A percentile compares a stretch with the other conserved stretches of the same genome.
These are phyloP conservation scores for Porphyrio hochstetteri DNA, from an alignment of 2,113 vertebrate genomes.

Conservation along the genomic window DNA sequence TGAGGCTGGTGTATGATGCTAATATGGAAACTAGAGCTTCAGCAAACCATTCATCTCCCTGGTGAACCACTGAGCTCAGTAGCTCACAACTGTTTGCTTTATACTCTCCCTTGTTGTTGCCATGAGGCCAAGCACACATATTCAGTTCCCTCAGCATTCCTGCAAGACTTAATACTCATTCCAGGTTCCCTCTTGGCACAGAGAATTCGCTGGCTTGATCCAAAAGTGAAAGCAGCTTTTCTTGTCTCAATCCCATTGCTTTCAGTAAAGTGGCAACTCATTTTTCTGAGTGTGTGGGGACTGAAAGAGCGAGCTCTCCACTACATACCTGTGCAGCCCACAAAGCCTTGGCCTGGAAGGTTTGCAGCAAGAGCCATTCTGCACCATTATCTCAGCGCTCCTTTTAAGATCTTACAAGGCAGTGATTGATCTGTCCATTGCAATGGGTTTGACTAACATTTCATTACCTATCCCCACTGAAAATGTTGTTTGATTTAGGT, in stretches of 20 bases:
- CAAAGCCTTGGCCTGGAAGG: not conserved
- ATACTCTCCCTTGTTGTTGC: not conserved
- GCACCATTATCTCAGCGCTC: not conserved
- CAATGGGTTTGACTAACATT: conserved; percentile 46
- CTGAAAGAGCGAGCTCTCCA: not conserved
- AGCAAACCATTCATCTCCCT: conserved; percentile 35
- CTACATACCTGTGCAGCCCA: not conserved
- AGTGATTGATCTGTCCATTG: conserved; percentile 45
- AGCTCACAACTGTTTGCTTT: conserved; percentile 62
- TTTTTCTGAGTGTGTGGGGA: not conserved
- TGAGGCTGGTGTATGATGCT: not conserved
- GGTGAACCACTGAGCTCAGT: conserved; percentile 43
- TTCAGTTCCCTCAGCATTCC: conserved; percentile 30
- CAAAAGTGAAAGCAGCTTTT: conserved; percentile 49
- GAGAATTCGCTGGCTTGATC: conserved; percentile 43
- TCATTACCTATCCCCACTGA: conserved; percentile 61
- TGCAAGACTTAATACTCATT: conserved; percentile 52
- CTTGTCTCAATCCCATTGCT: conserved; percentile 18
- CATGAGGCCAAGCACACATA: conserved; percentile 41
- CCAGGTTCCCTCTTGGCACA: conserved; percentile 54
- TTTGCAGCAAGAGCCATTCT: not conserved
- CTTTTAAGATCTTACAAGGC: conserved; percentile 41
- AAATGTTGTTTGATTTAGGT: conserved; percentile 67
- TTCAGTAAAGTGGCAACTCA: not conserved
- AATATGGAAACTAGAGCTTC: conserved; percentile 37